Evolutionary conservation across 2,797 vertebrate species (phyloP), one percentile per base, ranked within the genome.

Genomic region (Ataeniobius toweri): DNA sequence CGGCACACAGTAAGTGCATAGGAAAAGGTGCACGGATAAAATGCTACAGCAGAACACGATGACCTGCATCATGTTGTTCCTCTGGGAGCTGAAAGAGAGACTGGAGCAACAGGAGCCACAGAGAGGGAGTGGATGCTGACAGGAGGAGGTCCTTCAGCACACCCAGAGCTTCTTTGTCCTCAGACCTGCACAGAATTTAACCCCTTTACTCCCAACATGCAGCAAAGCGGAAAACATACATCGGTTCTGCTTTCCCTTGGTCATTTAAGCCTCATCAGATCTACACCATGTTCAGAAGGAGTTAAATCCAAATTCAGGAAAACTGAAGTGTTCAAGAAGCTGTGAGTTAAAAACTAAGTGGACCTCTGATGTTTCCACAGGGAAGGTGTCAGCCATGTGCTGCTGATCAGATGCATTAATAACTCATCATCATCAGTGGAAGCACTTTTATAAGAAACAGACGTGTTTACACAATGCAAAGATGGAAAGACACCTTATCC

Each of bases 21-120:
- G 73, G 22, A 88, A 76, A 58, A 90, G 56, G 22, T 88, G 84
- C 69, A 90, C 48, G 46, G 69, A 68, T 39, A 89, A 75, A 61
- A 88, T 73, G 79, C 82, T 79, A 79, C 80, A 51, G 36, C 79
- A 91, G 51, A 91, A 73, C 73, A 81, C 20, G 1, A 71, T 22
- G 31, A 78, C 59, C 71, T 22, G 61, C 85, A 89, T 88, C 76
- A 50, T 85, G 51, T 50, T 71, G 2, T 14, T 31, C 24, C 70
- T 48, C 6, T 36, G 44, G 5, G 39, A 0, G 10, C 59, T 14
- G 73, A 16, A 10, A 31, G 16, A 3, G 71, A 6, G 22, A 53
- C 65, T 9, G 59, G 63, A 78, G 44, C 65, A 14, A 70, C 3
- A 28, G 13, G n/a, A 51, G 73, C 61, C 39, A 5, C 18, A 2